Percentiles rank a stretch among this genome's conserved stretches.
phyloP scores from a whole-genome alignment of 2,888 invertebrate genomes.

The Nineta flava region DNA sequence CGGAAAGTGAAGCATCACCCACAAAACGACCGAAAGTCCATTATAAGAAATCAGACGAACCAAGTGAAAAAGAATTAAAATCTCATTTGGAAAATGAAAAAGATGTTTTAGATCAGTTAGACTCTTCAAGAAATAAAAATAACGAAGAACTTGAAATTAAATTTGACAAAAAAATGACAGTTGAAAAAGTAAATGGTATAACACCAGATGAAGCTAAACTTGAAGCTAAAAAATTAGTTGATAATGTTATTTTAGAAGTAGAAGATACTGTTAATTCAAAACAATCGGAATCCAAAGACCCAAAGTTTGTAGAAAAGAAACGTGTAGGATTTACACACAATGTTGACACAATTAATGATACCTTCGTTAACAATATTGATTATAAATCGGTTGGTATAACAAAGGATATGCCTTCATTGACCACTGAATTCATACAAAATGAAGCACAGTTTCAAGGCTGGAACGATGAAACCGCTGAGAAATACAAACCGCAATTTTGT shows the following conservation, averaged over 20 bases:
- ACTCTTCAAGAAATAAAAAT: slow-evolving; percentile 9
- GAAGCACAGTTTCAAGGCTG: slow-evolving; percentile 21
- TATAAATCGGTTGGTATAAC: no score
- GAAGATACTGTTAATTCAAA: neutral
- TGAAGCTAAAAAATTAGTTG: slow-evolving; percentile 1
- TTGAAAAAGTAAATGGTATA: neutral
- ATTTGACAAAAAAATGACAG: slow-evolving; percentile 9
- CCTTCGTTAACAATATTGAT: no score
- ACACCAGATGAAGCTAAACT: neutral
- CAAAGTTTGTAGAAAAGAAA: no score
- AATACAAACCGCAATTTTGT: slow-evolving; percentile 9
- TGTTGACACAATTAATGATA: no score
- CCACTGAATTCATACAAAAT: slow-evolving; percentile 21
- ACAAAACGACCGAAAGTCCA: slow-evolving; percentile 13
- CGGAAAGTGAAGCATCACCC: slow-evolving; percentile 21
- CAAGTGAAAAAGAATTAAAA: neutral
- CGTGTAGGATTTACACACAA: no score
- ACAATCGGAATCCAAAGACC: no score
- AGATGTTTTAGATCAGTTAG: neutral
- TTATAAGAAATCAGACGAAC: neutral
- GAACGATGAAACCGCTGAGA: slow-evolving; percentile 17
- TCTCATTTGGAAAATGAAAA: neutral
- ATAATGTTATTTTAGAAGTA: neutral
- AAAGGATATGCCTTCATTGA: slow-evolving; percentile 11
- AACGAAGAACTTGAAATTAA: slow-evolving; percentile 14